phyloP scores from a whole-genome alignment of 2,113 vertebrate genomes.

The Ceyx melanurus region DNA sequence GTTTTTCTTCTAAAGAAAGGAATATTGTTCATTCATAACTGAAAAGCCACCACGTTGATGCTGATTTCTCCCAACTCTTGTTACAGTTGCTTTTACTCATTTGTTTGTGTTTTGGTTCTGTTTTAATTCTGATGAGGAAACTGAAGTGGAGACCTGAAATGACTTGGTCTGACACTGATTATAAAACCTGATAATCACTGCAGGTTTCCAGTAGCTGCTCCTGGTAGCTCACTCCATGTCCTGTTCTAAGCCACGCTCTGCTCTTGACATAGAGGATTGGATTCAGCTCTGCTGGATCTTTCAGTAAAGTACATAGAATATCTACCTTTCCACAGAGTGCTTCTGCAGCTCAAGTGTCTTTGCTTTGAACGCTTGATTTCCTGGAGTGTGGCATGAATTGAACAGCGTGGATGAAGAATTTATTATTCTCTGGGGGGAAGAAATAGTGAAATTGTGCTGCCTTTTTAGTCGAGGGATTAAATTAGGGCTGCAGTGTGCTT shows the following conservation, averaged over 20 bases:
- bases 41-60: not conserved
- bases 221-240: constrained; percentile 13
- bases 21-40: constrained; percentile 35
- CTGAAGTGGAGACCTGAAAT: not conserved
- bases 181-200: not conserved
- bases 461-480: constrained; percentile 58
- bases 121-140: not conserved
- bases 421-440: constrained; percentile 57
- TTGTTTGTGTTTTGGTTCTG: not conserved
- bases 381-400: constrained; percentile 63
- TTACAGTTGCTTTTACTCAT: not conserved
- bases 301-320: constrained; percentile 44
- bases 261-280: constrained; percentile 15
- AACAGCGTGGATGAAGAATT: constrained; percentile 68
- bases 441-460: constrained; percentile 59
- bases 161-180: not conserved
- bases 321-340: constrained; percentile 46
- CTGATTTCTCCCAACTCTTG: not conserved
- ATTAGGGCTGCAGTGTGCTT: constrained; percentile 41
- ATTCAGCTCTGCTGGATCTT: constrained; percentile 40
- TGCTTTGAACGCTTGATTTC: constrained; percentile 63
- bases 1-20: not conserved
- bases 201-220: not conserved
- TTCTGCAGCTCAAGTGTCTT: constrained; percentile 64
- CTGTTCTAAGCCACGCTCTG: not conserved